Conservation (phyloP, 2,888 invertebrate species). For the Patella ulyssiponensis region DNA sequence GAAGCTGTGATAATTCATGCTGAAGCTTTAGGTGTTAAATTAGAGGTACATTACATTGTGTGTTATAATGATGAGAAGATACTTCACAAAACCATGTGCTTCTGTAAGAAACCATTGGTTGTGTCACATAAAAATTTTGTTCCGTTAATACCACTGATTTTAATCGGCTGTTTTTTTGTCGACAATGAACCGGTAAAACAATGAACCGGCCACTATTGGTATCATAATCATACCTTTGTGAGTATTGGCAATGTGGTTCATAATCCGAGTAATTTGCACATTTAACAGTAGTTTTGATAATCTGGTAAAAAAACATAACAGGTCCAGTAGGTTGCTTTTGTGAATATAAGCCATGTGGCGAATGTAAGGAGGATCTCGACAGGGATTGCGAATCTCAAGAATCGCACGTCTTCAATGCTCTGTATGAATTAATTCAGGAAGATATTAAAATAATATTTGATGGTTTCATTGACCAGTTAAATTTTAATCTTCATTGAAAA, state of each 20-base stretch:
- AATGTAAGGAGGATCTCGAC: not conserved
- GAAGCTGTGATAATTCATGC: conserved; percentile 82
- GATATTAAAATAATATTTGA: no score
- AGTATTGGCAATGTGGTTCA: not conserved
- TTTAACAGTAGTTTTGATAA: no score
- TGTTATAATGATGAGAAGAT: not conserved
- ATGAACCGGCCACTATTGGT: no score
- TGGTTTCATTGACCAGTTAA: not conserved
- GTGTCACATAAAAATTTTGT: not conserved
- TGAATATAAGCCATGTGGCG: no score
- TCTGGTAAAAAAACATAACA: not conserved
- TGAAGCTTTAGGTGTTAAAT: conserved; percentile 78
- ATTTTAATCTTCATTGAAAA: not conserved
- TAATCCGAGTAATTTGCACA: no score
- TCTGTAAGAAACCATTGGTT: not conserved
- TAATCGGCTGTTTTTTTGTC: no score
- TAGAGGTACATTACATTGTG: conserved; percentile 47
- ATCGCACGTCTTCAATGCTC: no score
- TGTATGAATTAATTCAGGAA: no score
- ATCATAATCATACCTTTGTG: not conserved
- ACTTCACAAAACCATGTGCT: not conserved
- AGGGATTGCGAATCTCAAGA: no score
- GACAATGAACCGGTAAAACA: no score
- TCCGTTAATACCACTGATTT: not conserved
- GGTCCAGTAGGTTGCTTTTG: no score